Conservation (phyloP, 2,113 vertebrate species). For the Castor canadensis region DNA sequence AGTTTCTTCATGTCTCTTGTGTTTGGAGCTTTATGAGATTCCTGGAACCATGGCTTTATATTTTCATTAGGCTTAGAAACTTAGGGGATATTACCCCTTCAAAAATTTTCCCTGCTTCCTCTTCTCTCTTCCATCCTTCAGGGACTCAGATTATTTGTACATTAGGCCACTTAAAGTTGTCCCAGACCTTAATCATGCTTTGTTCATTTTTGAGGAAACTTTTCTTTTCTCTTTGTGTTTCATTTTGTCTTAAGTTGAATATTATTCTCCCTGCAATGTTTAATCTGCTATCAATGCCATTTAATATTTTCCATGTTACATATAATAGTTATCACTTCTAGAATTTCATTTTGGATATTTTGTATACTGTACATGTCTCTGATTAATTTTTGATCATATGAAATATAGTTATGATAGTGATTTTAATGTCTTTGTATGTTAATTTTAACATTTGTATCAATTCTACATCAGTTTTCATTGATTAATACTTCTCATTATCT, state of each 20-base stretch:
- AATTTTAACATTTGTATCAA: neutral
- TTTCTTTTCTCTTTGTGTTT: neutral
- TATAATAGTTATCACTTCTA: neutral
- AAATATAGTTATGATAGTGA: neutral
- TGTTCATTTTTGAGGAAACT: neutral
- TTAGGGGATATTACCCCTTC: neutral
- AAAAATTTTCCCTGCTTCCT: neutral
- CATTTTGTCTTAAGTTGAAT: neutral
- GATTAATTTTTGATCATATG: neutral
- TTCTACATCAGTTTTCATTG: neutral
- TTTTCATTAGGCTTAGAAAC: neutral
- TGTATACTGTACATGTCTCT: neutral
- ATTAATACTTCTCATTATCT: neutral
- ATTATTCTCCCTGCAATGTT: neutral
- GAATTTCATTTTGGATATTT: neutral
- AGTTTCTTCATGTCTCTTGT: neutral
- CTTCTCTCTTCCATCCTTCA: neutral
- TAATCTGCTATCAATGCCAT: neutral
- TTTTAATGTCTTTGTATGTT: neutral
- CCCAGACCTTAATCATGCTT: neutral
- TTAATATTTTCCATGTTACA: neutral
- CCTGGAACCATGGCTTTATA: neutral
- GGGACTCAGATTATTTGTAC: neutral
- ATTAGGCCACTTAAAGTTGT: neutral
- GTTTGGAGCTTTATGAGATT: neutral